Evolutionary conservation across 2,113 vertebrate genomes (phyloP).

Genomic region (Grammomys dolichurus): DNA sequence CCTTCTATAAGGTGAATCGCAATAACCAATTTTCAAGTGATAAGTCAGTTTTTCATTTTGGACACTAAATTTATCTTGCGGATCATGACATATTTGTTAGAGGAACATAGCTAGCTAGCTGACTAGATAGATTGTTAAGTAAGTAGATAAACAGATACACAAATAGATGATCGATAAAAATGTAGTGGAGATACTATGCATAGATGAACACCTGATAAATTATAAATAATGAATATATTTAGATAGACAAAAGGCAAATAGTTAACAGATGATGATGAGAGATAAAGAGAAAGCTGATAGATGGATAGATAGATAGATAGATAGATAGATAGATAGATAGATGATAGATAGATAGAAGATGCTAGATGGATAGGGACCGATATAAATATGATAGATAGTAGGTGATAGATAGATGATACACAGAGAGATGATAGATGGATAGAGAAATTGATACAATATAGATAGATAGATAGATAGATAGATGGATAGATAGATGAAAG

Average conservation of each 20-base stretch:
- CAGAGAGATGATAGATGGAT: not conserved
- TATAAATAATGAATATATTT: not conserved
- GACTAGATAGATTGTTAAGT: not conserved
- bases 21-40: conserved; percentile 11
- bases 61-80: not conserved
- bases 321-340: not conserved
- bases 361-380: not conserved
- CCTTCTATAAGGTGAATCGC: not conserved
- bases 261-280: not conserved
- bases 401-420: not conserved
- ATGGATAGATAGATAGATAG: not conserved
- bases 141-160: not conserved
- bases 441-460: not conserved
- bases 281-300: not conserved
- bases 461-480: not conserved
- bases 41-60: not conserved
- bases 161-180: not conserved
- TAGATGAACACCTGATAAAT: not conserved
- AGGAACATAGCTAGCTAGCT: not conserved
- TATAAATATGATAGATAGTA: not conserved
- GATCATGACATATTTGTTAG: not conserved
- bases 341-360: not conserved
- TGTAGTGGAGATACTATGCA: too few species aligned
- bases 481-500: not conserved
- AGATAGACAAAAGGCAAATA: not conserved